Conservation (phyloP, 92 coral and sea anemone species). For the Epizoanthus ramosus region DNA sequence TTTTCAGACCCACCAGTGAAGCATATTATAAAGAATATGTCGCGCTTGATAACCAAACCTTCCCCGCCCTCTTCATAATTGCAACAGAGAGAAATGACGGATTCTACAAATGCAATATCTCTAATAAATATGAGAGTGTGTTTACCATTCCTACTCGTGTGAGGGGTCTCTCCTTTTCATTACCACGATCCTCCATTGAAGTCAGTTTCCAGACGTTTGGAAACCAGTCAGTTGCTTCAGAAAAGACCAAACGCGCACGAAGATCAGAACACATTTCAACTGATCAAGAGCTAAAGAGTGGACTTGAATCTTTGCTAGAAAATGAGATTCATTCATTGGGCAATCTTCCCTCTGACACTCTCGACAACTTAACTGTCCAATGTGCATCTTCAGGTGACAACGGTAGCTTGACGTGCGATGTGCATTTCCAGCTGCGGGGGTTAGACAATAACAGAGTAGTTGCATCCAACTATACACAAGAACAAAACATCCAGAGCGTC, state of each 20-base stretch:
- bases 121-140: constrained; percentile 59
- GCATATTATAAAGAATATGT: constrained; percentile 25
- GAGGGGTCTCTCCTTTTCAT: constrained; percentile 47
- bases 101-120: constrained; percentile 57
- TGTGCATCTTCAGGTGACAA: neutral
- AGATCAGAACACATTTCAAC: no score
- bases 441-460: constrained; percentile 39
- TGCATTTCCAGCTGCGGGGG: constrained; percentile 47
- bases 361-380: constrained; percentile 2
- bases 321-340: neutral
- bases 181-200: constrained; percentile 51
- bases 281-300: no score
- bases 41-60: constrained; percentile 41
- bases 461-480: constrained; percentile 31
- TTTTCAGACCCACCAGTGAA: constrained; percentile 40
- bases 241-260: no score
- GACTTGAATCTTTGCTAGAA: no score
- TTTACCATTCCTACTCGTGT: constrained; percentile 48
- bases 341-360: constrained; percentile 53
- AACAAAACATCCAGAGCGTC: constrained; percentile 53
- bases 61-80: constrained; percentile 46
- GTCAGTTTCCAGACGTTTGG: neutral
- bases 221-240: no score
- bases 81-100: constrained; percentile 50
- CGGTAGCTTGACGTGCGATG: constrained; percentile 40